Conservation (phyloP, 2,888 invertebrate genomes). For the Protophormia terraenovae region DNA sequence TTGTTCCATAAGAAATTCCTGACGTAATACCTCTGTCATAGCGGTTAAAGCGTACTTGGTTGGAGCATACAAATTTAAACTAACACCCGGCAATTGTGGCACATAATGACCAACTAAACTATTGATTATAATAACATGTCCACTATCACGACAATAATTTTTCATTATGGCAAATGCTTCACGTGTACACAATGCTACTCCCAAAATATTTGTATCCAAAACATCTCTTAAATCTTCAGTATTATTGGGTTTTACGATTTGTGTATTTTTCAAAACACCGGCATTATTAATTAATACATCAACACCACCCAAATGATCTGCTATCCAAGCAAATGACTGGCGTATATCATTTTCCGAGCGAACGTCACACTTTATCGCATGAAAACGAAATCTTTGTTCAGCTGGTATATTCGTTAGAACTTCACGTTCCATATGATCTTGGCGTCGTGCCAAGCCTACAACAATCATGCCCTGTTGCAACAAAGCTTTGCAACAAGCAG, state of each 20-base stretch:
- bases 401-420: constrained; percentile 69
- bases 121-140: constrained; percentile 82
- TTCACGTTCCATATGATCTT: constrained; percentile 71
- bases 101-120: constrained; percentile 75
- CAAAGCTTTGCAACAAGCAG: constrained; percentile 69
- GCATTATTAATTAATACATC: constrained; percentile 84
- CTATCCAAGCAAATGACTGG: constrained; percentile 81
- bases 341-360: constrained; percentile 82
- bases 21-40: constrained; percentile 77
- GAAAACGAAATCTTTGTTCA: constrained; percentile 73
- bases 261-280: constrained; percentile 60
- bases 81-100: constrained; percentile 72
- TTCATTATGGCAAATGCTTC: constrained; percentile 77
- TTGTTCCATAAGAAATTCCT: constrained; percentile 75
- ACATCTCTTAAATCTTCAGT: constrained; percentile 71
- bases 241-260: constrained; percentile 62
- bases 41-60: constrained; percentile 79
- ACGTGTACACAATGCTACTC: constrained; percentile 79
- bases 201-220: constrained; percentile 81
- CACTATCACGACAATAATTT: constrained; percentile 78
- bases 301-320: constrained; percentile 82
- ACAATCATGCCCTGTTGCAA: constrained; percentile 72
- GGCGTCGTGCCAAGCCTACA: constrained; percentile 82
- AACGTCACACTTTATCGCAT: constrained; percentile 82
- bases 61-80: constrained; percentile 76